Evolutionary conservation across 2,113 vertebrate genomes (phyloP), one percentile per base, ranked within the genome.

Genomic region (Indicator maculatus): DNA sequence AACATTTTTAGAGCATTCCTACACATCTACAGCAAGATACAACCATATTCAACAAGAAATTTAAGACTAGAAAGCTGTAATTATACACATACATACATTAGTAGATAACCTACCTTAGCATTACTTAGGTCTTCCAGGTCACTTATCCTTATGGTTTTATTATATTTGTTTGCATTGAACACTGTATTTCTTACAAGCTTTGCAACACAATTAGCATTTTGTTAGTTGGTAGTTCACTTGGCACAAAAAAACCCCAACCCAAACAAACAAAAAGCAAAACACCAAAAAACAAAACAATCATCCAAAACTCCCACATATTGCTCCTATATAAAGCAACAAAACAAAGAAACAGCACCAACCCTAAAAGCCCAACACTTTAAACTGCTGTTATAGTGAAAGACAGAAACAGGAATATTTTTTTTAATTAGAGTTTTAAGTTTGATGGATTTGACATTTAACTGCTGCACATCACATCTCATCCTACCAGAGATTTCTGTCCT

Each of bases 381-480:
- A 63, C 11, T 38, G 64, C 23, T 38, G 7, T 6, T 82, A n/a
- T n/a, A n/a, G n/a, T n/a, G n/a, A n/a, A n/a, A n/a, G n/a, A n/a
- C n/a, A n/a, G n/a, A n/a, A n/a, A n/a, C n/a, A n/a, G n/a, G n/a
- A n/a, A n/a, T n/a, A n/a, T n/a, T n/a, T 75, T 75, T 66, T 14
- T 66, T 81, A 86, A 89, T 89, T 91, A 77, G 52, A 56, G 38
- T 83, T 90, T 94, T 73, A 52, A 77, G 52, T 71, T 83, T 81
- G 79, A 90, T 9, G 1, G 76, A 95, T 80, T 81, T 94, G 88
- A 94, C 93, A 95, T 96, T 96, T 94, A 95, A 81, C 80, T 93
- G 76, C 63, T 67, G 74, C 3, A 0, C 66, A 83, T 72, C 69
- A 67, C 56, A 93, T 73, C 69, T 91, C 92, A 70, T 91, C 89